Base-by-base conservation (phyloP, 2,797 vertebrate species). In the Channallabes apus region DNA sequence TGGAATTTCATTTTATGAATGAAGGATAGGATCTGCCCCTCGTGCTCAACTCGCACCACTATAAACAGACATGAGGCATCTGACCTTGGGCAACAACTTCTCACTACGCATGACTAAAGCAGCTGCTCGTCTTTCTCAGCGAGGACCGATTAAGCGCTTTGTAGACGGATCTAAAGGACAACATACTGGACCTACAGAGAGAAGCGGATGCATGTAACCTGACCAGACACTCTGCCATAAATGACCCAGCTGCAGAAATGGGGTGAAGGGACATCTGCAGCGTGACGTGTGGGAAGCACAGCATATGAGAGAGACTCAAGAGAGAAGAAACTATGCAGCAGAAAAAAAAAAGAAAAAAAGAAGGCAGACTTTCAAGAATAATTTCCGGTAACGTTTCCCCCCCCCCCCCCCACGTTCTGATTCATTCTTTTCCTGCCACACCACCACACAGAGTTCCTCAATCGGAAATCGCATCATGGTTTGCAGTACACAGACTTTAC, bases 161-260 rank as follows among this genome's bases (percentile, higher is more conserved):
- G 41, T 58, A 79, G 24, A 29, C n/a, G 32, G 61, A 41, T 54
- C 18, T 58, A 72, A 67, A 84, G 62, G 41, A 72, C 54, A 58
- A 41, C 58, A 18, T 20, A 22, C 6, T 61, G n/a, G 32, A n/a
- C 20, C 65, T 38, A 29, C 32, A 64, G 51, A 80, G 84, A 69
- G 80, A 35, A 75, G 27, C 24, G 6, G 83, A 83, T 12, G 46
- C 46, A 22, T 17, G 83, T 68, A 86, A 88, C 72, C 51, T 18
- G 85, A 87, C 58, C 81, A 27, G 27, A 78, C 24, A 35, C 15
- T 12, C 29, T 14, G 58, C 79, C 65, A 76, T 64, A 71, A 80
- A 80, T 17, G 58, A 65, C 71, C 68, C 82, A 85, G 89, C 84
- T 86, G 87, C 59, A 76, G 77, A 38, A 68, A 41, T 75, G 5